Percentiles rank a stretch among this genome's conserved stretches.
phyloP scores from a whole-genome alignment of 2,797 vertebrate species.

The Decapterus maruadsi region DNA sequence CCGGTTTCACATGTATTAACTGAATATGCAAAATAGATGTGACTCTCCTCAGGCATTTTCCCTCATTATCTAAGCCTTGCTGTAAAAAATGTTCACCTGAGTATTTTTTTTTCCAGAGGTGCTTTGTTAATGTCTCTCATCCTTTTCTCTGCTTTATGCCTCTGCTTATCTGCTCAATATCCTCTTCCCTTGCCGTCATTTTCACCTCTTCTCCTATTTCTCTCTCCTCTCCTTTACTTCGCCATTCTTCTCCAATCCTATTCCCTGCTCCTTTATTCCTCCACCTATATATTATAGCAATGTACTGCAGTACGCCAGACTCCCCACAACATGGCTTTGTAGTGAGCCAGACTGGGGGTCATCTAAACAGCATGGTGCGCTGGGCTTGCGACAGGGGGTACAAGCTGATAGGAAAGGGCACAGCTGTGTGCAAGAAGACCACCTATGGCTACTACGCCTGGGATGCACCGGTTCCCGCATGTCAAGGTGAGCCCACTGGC shows the following conservation, averaged over 20 bases:
- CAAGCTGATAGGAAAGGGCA: slow-evolving; percentile 93
- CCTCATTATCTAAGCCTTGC: slow-evolving; percentile 60
- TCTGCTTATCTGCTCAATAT: slow-evolving; percentile 17
- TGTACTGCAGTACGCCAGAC: slow-evolving; percentile 98
- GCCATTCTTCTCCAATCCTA: background rate
- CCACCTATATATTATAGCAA: slow-evolving; percentile 84
- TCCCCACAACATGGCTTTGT: slow-evolving; percentile 97
- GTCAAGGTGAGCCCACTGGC: slow-evolving; percentile 90
- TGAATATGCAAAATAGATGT: slow-evolving; percentile 66
- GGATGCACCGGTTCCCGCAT: slow-evolving; percentile 95
- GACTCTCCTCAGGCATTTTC: slow-evolving; percentile 63
- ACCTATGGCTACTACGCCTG: slow-evolving; percentile 91
- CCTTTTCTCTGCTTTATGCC: slow-evolving; percentile 32
- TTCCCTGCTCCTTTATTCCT: slow-evolving; percentile 30
- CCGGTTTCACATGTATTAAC: slow-evolving; percentile 47
- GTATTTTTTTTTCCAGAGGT: slow-evolving; percentile 29
- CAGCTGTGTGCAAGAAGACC: slow-evolving; percentile 93
- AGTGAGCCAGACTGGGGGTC: slow-evolving; percentile 96
- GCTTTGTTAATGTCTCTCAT: slow-evolving; percentile 24
- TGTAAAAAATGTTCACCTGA: slow-evolving; percentile 56
- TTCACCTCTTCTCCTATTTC: slow-evolving; percentile 28
- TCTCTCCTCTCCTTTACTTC: slow-evolving; percentile 10
- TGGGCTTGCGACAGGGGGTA: slow-evolving; percentile 98
- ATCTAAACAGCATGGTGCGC: slow-evolving; percentile 96
- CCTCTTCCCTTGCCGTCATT: slow-evolving; percentile 42